These are phyloP conservation scores for Drosophila mettleri DNA, from an alignment of 2,888 invertebrate species.

Conservation along the genomic window DNA sequence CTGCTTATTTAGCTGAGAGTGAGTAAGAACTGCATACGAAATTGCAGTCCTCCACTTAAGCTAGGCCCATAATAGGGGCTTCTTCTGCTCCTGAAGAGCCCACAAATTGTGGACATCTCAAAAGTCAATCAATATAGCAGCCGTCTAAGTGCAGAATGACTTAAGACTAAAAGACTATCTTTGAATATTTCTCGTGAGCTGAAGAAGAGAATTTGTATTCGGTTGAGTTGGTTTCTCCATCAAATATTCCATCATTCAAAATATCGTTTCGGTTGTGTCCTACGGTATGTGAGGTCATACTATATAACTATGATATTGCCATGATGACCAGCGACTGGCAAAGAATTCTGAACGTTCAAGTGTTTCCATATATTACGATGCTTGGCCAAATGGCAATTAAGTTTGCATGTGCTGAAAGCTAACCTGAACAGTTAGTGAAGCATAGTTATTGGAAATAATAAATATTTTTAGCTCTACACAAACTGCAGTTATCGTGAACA, in stretches of 20 bases:
- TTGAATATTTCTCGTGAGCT: too few species aligned
- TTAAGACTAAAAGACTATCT: neutral
- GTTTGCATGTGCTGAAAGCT: neutral
- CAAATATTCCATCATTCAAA: too few species aligned
- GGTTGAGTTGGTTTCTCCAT: too few species aligned
- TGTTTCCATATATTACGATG: neutral
- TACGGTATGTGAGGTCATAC: too few species aligned
- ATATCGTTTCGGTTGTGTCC: too few species aligned
- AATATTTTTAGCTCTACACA: neutral
- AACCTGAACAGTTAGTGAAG: too few species aligned
- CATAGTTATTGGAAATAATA: neutral
- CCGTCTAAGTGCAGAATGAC: neutral
- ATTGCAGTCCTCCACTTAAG: slow-evolving; percentile 60
- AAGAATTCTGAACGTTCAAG: neutral
- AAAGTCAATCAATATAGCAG: neutral
- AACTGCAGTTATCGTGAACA: neutral
- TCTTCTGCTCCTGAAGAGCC: neutral
- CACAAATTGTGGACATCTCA: slow-evolving; percentile 1
- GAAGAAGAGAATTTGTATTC: too few species aligned
- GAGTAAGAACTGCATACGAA: slow-evolving; percentile 27
- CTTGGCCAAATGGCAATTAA: neutral
- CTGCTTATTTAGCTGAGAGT: slow-evolving; percentile 43
- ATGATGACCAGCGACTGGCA: too few species aligned
- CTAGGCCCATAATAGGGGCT: slow-evolving; percentile 16
- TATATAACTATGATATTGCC: too few species aligned